Percentiles rank a stretch among this genome's conserved stretches.
Conservation (phyloP, 2,113 vertebrate species). For the Chaetodon auriga region DNA sequence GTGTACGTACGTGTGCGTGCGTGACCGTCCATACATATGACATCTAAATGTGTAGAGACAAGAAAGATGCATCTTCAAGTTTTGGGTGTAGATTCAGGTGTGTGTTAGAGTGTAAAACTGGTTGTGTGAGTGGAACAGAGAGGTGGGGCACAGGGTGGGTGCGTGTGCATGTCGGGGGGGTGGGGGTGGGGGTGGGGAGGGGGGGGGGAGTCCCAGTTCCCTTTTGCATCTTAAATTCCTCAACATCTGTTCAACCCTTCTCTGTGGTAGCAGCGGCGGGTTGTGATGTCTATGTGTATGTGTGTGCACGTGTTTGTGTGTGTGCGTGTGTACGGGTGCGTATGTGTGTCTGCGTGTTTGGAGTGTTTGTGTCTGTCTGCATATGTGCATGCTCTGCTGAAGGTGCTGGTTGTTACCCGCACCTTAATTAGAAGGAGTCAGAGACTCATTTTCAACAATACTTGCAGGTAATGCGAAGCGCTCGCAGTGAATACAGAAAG, state of each 20-base stretch:
- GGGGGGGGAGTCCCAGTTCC: constrained; percentile 78
- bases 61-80: constrained; percentile 42
- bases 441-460: constrained; percentile 75
- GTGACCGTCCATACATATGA: constrained; percentile 2
- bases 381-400: constrained; percentile 77
- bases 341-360: constrained; percentile 23
- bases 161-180: constrained; percentile 37
- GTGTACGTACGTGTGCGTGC: constrained; percentile 36
- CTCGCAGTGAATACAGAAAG: constrained; percentile 60
- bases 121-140: constrained; percentile 43
- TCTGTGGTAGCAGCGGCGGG: constrained; percentile 73
- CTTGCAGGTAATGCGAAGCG: constrained; percentile 70
- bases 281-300: constrained; percentile 65
- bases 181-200: constrained; percentile 21
- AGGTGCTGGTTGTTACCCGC: constrained; percentile 77
- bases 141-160: constrained; percentile 57
- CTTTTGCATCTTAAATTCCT: constrained; percentile 91
- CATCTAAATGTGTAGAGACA: constrained; percentile 32
- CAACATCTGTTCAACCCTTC: constrained; percentile 90
- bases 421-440: constrained; percentile 83
- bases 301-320: constrained; percentile 18
- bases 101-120: constrained; percentile 57
- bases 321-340: constrained; percentile 3
- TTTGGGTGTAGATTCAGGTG: constrained; percentile 69
- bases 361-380: constrained; percentile 64